Conservation (phyloP, 1,140 invertebrate genomes). For the Pantala flavescens region DNA sequence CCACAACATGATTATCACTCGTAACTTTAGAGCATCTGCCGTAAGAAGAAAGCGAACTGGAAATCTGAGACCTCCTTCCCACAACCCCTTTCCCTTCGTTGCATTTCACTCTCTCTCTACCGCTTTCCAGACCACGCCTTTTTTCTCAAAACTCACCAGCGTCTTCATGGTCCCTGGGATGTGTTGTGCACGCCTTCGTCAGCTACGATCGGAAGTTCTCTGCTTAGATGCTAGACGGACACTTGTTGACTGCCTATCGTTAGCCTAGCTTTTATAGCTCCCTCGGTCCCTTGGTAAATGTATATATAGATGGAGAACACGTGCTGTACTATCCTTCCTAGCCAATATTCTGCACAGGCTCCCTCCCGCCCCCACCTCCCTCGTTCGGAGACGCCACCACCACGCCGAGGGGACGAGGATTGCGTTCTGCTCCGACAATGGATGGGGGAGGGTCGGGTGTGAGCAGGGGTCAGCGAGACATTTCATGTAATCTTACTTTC, state of each 20-base stretch:
- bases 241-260: not conserved
- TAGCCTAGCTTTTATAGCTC: not conserved
- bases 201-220: too few species aligned
- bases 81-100: not conserved
- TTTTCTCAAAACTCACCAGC: not conserved
- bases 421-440: not conserved
- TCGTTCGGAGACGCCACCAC: too few species aligned
- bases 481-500: not conserved
- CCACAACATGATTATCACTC: too few species aligned
- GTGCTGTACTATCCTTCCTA: not conserved
- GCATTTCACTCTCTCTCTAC: not conserved
- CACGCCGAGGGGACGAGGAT: not conserved
- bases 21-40: not conserved
- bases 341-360: not conserved
- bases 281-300: not conserved
- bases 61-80: not conserved
- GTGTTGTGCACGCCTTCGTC: not conserved
- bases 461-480: not conserved
- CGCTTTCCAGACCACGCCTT: not conserved
- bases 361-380: too few species aligned
- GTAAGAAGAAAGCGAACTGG: slow-evolving; percentile 8
- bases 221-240: not conserved
- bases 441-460: not conserved
- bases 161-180: not conserved
- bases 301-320: not conserved